Conservation (phyloP, 2,797 vertebrate species). For the Strix occidentalis region DNA sequence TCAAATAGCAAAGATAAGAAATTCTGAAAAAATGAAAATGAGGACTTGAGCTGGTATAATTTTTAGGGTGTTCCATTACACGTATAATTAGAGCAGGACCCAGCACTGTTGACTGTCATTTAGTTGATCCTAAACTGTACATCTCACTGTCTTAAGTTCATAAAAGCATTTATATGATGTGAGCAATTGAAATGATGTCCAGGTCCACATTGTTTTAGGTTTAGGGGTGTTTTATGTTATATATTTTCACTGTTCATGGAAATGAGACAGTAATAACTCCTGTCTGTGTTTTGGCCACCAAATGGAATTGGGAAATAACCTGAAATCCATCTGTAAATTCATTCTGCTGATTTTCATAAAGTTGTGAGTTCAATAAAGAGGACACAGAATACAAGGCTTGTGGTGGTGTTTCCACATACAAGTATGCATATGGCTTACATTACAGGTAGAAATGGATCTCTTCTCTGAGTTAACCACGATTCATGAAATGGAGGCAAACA, state of each 20-base stretch:
- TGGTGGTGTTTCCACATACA: not conserved
- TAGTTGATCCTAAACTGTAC: not conserved
- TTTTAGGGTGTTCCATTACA: not conserved
- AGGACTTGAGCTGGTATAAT: not conserved
- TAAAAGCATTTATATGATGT: not conserved
- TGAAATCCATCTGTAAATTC: not conserved
- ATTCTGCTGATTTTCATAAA: not conserved
- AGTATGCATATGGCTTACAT: not conserved
- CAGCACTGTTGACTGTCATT: not conserved
- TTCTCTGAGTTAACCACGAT: not conserved
- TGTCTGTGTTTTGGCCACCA: not conserved
- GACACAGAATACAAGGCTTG: not conserved
- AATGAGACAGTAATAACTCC: not conserved
- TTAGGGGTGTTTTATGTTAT: not conserved
- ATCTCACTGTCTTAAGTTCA: not conserved
- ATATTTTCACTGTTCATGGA: not conserved
- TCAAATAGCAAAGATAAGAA: not conserved
- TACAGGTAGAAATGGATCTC: not conserved
- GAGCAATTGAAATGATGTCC: not conserved
- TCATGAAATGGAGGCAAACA: not conserved
- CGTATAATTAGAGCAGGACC: not conserved
- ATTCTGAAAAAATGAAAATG: not conserved
- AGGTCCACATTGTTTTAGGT: not conserved
- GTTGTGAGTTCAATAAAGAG: not conserved
- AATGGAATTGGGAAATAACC: not conserved